phyloP scores from a whole-genome alignment of 2,888 invertebrate genomes.

The Cephus nigrinus region DNA sequence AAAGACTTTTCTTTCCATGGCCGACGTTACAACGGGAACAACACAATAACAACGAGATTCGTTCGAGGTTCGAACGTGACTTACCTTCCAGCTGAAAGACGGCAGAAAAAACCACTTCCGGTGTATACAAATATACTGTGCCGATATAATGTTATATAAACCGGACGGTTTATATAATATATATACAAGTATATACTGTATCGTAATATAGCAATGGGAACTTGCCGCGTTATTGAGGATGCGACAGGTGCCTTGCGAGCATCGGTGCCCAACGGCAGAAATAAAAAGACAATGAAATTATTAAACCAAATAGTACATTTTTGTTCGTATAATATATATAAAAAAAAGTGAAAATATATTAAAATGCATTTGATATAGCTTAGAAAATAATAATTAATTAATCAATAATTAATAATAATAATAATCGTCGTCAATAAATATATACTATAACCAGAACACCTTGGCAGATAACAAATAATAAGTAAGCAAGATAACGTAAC shows the following conservation, averaged over 20 bases:
- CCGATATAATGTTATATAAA: slow-evolving; percentile 13
- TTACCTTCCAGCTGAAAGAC: slow-evolving; percentile 62
- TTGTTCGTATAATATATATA: slow-evolving; percentile 53
- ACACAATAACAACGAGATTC: slow-evolving; percentile 36
- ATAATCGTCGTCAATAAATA: slow-evolving; percentile 56
- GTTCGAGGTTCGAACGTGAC: slow-evolving; percentile 42
- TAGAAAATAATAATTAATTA: slow-evolving; percentile 23
- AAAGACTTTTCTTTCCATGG: slow-evolving; percentile 37
- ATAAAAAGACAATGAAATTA: slow-evolving; percentile 59
- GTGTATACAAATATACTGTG: neutral
- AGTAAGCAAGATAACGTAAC: slow-evolving; percentile 64
- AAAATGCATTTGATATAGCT: slow-evolving; percentile 59
- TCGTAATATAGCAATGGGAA: neutral
- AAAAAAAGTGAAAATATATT: slow-evolving; percentile 65
- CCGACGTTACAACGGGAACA: slow-evolving; percentile 39
- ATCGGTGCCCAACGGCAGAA: slow-evolving; percentile 39
- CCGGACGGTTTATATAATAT: neutral
- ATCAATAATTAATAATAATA: slow-evolving; percentile 42
- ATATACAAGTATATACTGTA: neutral
- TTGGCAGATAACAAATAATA: slow-evolving; percentile 65
- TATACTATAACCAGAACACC: slow-evolving; percentile 66
- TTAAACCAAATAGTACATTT: slow-evolving; percentile 67
- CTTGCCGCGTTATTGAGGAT: slow-evolving; percentile 41
- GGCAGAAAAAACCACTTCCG: neutral
- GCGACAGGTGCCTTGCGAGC: slow-evolving; percentile 45